Evolutionary conservation across 2,888 invertebrate genomes (phyloP).

Genomic region (Synergus laeviventris): DNA sequence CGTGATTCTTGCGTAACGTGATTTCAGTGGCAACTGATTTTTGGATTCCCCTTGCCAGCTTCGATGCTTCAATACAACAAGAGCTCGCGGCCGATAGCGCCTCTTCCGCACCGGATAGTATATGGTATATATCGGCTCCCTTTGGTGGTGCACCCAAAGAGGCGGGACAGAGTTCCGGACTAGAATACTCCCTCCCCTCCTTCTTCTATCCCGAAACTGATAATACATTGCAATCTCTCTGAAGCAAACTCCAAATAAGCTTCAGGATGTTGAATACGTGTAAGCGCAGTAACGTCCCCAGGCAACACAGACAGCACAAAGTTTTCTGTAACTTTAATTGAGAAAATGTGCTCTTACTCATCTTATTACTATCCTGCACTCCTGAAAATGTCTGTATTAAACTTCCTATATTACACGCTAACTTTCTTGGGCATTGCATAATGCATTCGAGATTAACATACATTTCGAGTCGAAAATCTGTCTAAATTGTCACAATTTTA

Average conservation of each 20-base stretch:
- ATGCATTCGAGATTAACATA: slow-evolving; percentile 19
- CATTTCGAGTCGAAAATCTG: not conserved
- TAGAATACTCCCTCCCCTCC: slow-evolving; percentile 9
- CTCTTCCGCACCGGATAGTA: slow-evolving; percentile 25
- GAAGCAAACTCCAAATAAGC: slow-evolving; percentile 37
- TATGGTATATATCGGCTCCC: slow-evolving; percentile 31
- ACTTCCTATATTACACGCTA: slow-evolving; percentile 7
- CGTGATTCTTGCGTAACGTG: slow-evolving; percentile 3
- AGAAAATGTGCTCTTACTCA: slow-evolving; percentile 40
- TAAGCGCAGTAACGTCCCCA: slow-evolving; percentile 34
- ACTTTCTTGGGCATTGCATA: slow-evolving; percentile 16
- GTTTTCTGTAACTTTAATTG: slow-evolving; percentile 40
- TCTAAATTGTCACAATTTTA: slow-evolving; percentile 20
- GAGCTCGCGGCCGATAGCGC: slow-evolving; percentile 40
- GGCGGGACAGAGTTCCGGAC: slow-evolving; percentile 36
- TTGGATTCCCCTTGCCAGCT: slow-evolving; percentile 23
- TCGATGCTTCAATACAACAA: slow-evolving; percentile 43
- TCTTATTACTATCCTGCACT: slow-evolving; percentile 34
- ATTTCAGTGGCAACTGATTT: slow-evolving; percentile 28
- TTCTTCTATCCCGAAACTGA: slow-evolving; percentile 35
- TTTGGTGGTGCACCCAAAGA: slow-evolving; percentile 34
- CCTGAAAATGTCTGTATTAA: slow-evolving; percentile 29
- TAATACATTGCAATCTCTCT: slow-evolving; percentile 40
- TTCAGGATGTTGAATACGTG: slow-evolving; percentile 39
- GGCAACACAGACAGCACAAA: slow-evolving; percentile 35